A percentile compares a stretch with the other conserved stretches of the same genome.
Evolutionary conservation across 2,113 vertebrate species (phyloP).

Genomic region (Nothocercus julius): DNA sequence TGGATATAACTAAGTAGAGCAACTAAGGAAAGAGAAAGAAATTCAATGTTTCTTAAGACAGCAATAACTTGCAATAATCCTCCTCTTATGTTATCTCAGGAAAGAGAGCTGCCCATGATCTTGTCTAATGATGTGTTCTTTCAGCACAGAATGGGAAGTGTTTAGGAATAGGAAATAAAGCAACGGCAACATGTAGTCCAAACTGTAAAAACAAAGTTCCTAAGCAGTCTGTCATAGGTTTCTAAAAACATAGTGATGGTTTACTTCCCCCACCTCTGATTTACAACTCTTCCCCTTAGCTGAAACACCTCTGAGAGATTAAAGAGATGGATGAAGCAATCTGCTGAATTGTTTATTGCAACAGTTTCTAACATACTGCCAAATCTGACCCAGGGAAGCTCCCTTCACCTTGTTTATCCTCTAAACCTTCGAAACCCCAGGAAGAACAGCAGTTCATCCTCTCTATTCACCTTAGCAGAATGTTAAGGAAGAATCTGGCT

Average conservation of each 20-base stretch:
- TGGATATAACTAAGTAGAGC: neutral
- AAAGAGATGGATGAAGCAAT: neutral
- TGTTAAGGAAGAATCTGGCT: neutral
- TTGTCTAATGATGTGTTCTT: neutral
- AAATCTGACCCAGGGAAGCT: neutral
- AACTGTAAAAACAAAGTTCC: neutral
- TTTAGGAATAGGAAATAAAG: neutral
- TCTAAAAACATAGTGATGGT: neutral
- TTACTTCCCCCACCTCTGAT: neutral
- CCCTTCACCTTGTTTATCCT: neutral
- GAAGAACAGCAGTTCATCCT: neutral
- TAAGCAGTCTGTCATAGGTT: neutral
- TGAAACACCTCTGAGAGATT: neutral
- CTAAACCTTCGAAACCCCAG: neutral
- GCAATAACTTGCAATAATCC: neutral
- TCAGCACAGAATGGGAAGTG: fast-evolving
- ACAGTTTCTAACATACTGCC: neutral
- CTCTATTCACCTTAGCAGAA: neutral
- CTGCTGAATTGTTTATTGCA: neutral
- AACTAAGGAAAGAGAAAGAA: neutral
- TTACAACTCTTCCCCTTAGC: neutral
- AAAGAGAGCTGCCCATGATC: neutral
- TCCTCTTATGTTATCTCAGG: neutral
- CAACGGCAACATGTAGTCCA: neutral
- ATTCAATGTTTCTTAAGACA: neutral